phyloP scores from a whole-genome alignment of 2,113 vertebrate species.

The Periophthalmus modestus region DNA sequence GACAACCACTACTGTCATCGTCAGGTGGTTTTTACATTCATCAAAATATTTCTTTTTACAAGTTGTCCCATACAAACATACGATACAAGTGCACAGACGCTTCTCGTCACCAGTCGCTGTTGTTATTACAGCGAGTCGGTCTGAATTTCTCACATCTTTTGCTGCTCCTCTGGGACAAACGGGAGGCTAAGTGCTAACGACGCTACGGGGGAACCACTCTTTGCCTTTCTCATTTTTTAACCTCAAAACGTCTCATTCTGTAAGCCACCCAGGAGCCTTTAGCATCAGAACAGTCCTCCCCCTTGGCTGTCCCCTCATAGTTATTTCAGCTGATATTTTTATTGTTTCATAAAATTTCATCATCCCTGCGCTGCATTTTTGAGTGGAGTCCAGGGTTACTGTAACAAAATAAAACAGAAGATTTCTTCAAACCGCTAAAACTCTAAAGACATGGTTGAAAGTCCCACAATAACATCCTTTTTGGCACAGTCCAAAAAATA shows the following conservation, averaged over 20 bases:
- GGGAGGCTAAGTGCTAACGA: conserved; percentile 9
- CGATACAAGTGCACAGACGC: conserved; percentile 4
- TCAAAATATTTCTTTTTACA: neutral
- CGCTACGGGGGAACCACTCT: neutral
- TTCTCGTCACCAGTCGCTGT: conserved; percentile 3
- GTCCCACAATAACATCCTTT: conserved; percentile 53
- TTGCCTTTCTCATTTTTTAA: neutral
- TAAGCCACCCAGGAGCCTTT: neutral
- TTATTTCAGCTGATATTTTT: conserved; percentile 6
- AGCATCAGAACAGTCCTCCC: neutral
- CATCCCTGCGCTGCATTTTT: conserved; percentile 11
- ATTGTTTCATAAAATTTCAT: conserved; percentile 40
- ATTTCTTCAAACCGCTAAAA: conserved; percentile 7
- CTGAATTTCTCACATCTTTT: neutral
- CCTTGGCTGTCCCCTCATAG: neutral
- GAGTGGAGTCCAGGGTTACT: conserved; percentile 7
- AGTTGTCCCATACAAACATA: neutral
- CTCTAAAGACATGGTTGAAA: conserved; percentile 21
- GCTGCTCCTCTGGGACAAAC: conserved; percentile 5
- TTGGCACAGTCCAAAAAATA: neutral
- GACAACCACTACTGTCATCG: neutral
- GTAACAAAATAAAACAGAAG: conserved; percentile 17
- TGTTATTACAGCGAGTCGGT: conserved; percentile 1
- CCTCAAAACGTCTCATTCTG: neutral
- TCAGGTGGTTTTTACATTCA: neutral